Evolutionary conservation across 1,140 invertebrate genomes (phyloP), one percentile per base, ranked within the genome.

Genomic region (Epicauta chinensis): DNA sequence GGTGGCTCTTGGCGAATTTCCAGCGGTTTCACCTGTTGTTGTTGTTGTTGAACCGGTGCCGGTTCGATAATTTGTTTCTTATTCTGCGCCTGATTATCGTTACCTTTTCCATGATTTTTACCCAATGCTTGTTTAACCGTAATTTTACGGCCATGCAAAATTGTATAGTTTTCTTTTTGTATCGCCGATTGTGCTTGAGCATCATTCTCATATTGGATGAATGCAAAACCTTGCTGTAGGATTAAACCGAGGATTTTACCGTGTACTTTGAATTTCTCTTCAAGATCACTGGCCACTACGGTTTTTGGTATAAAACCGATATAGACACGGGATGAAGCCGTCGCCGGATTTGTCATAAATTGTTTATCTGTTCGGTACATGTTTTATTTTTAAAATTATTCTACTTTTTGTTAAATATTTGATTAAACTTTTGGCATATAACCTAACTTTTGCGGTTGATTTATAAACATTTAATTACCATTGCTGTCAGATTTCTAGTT

Each of bases 121-220:
- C 65, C 68, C 39, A 73, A 69, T 4, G 78, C 77, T 52, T 77
- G 75, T 56, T 73, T 75, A 2, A 81, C 80, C 50, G 66, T 75
- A 53, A 89, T 67, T 59, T 74, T 76, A 66, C 80, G 80, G 2
- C 86, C 86, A 68, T 84, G 81, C 52, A 89, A 81, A 34, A 81
- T 72, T 40, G 78, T 76, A 6, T 81, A 82, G 71, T 84, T 77
- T 55, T 87, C 82, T 50, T 79, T 77, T 40, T 76, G 66, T 16
- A 91, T 87, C 42, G 88, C 89, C 53, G 77, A 76, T 43, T 81
- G 78, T 3, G 87, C 89, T 65, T 82, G 75, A 14, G 78, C 73
- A 62, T 91, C 89, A 34, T 77, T 75, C 41, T 84, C 83, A 74
- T 84, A 93, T 62, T 93, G 90, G 4, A 93, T 82, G 71, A 93